Evolutionary conservation across 2,888 invertebrate genomes (phyloP).

Genomic region (Eupithecia subumbrata): DNA sequence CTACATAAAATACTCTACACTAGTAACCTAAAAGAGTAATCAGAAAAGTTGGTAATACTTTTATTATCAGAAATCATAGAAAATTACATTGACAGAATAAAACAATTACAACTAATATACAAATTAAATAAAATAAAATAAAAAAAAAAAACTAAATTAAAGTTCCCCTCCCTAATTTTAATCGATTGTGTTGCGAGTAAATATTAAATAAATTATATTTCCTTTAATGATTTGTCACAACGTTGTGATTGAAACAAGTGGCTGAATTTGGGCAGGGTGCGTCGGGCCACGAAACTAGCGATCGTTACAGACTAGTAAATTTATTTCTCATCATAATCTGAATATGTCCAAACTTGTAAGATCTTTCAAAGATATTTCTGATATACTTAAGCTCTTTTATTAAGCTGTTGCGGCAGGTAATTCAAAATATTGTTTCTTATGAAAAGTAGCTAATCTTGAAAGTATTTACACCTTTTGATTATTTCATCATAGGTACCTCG

Average conservation of each 20-base stretch:
- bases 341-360: background rate
- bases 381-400: no score
- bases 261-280: slow-evolving; percentile 64
- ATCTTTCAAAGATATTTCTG: background rate
- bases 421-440: background rate
- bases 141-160: no score
- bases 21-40: background rate
- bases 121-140: no score
- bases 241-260: slow-evolving; percentile 81
- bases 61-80: no score
- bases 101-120: no score
- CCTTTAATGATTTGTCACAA: slow-evolving; percentile 78
- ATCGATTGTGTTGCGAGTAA: slow-evolving; percentile 65
- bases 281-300: slow-evolving; percentile 38
- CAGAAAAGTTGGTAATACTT: no score
- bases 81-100: no score
- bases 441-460: background rate
- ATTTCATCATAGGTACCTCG: no score
- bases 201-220: slow-evolving; percentile 80
- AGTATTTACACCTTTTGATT: background rate
- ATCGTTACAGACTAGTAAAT: background rate
- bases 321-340: background rate
- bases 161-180: slow-evolving; percentile 46
- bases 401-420: background rate
- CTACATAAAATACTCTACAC: background rate